Evolutionary conservation across 2,797 vertebrate genomes (phyloP).

Genomic region (Hemitrygon akajei): DNA sequence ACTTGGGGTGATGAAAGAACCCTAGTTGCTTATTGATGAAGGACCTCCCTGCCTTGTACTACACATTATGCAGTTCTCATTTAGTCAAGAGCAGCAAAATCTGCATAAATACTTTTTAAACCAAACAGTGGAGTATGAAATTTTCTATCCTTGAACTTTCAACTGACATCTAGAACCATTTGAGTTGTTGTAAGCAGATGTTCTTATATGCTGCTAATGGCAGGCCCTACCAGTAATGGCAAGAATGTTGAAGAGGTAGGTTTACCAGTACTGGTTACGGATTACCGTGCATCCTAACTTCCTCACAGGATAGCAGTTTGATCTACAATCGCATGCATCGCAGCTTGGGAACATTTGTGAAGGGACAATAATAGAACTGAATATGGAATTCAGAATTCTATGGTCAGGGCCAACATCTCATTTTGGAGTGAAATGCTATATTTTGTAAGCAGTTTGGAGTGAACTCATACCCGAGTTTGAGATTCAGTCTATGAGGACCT

Average conservation of each 20-base stretch:
- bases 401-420: not conserved
- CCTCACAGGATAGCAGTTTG: not conserved
- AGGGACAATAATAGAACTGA: not conserved
- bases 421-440: not conserved
- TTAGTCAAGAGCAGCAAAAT: not conserved
- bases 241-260: not conserved
- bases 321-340: not conserved
- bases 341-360: not conserved
- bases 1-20: not conserved
- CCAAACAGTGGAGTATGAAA: not conserved
- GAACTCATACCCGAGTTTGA: not conserved
- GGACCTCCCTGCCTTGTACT: not conserved
- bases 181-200: no score
- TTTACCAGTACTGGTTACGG: not conserved
- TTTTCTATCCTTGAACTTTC: not conserved
- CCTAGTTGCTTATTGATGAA: not conserved
- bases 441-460: not conserved
- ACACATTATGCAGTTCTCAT: not conserved
- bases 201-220: not conserved
- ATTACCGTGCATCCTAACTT: not conserved
- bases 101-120: not conserved
- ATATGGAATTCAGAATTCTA: not conserved
- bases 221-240: not conserved
- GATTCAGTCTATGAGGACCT: not conserved
- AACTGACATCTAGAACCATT: not conserved